Conservation (phyloP, 2,797 vertebrate species). For the Buceros bicornis region DNA sequence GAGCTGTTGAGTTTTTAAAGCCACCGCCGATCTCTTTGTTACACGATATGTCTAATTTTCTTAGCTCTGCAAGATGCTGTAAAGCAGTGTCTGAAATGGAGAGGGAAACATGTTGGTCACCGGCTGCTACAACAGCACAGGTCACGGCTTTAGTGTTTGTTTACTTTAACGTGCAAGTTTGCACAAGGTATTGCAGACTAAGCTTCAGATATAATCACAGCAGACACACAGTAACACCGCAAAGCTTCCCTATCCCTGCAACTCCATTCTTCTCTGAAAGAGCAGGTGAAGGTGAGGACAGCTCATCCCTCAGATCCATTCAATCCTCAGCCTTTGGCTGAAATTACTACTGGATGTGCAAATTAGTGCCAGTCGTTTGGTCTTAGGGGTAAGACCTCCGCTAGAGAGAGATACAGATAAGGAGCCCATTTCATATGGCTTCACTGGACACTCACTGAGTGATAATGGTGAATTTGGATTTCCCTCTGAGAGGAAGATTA, state of each 20-base stretch:
- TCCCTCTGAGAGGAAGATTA: not conserved
- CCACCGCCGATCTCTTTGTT: conserved; percentile 85
- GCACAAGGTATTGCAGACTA: conserved; percentile 22
- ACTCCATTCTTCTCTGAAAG: not conserved
- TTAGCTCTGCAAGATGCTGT: conserved; percentile 77
- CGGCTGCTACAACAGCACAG: not conserved
- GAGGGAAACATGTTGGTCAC: not conserved
- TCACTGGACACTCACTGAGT: not conserved
- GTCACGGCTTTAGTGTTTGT: not conserved
- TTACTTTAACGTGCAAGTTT: conserved; percentile 4
- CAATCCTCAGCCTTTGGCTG: not conserved
- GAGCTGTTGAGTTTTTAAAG: conserved; percentile 74
- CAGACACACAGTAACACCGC: not conserved
- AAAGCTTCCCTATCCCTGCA: conserved; percentile 10
- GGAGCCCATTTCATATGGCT: not conserved
- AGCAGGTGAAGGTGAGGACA: conserved; percentile 58
- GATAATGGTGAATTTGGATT: not conserved
- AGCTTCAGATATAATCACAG: conserved; percentile 24
- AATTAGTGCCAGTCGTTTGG: not conserved
- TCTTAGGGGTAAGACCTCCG: not conserved
- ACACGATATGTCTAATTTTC: conserved; percentile 84
- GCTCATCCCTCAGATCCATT: not conserved
- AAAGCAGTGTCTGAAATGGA: conserved; percentile 81
- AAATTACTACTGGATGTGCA: not conserved
- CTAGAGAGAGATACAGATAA: conserved; percentile 9